Percentiles rank a stretch among this genome's conserved stretches.
These are phyloP conservation scores for Agriopis leucophaearia DNA, from an alignment of 2,888 invertebrate genomes.

Conservation along the genomic window DNA sequence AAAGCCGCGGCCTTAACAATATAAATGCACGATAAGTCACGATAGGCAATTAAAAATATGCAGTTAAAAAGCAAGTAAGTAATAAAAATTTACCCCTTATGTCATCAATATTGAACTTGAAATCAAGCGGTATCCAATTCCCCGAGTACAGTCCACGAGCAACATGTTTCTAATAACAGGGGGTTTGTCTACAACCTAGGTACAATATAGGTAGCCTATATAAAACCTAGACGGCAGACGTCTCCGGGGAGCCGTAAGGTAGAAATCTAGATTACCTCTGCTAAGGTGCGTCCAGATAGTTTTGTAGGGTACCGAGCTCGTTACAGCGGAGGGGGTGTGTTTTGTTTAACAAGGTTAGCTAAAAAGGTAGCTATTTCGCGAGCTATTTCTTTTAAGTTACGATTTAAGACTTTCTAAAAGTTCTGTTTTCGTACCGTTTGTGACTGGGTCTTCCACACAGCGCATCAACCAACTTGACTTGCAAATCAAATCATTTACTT, in stretches of 20 bases:
- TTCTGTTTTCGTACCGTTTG: no score
- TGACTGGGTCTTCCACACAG: no score
- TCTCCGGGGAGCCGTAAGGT: slow-evolving; percentile 49
- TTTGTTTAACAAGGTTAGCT: slow-evolving; percentile 6
- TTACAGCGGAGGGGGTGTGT: slow-evolving; percentile 2
- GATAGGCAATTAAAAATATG: no score
- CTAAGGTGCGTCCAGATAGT: slow-evolving; percentile 45
- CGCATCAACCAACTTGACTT: no score
- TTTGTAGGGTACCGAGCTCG: slow-evolving; percentile 26
- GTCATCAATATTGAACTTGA: no score
- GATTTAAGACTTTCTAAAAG: slow-evolving; percentile 6
- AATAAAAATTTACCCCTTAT: no score
- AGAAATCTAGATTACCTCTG: slow-evolving; percentile 57
- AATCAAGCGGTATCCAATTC: neutral
- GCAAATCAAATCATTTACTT: no score
- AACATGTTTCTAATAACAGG: slow-evolving; percentile 16
- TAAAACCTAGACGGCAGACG: slow-evolving; percentile 37
- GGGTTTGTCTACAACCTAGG: slow-evolving; percentile 22
- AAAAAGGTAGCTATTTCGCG: slow-evolving; percentile 10
- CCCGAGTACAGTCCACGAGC: neutral
- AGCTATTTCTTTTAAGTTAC: slow-evolving; percentile 29
- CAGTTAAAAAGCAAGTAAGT: no score
- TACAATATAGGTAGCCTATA: slow-evolving; percentile 32
- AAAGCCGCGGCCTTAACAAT: no score
- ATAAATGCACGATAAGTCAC: no score